Evolutionary conservation across 1,140 invertebrate species (phyloP).

Genomic region (Muscidifurax raptorellus): DNA sequence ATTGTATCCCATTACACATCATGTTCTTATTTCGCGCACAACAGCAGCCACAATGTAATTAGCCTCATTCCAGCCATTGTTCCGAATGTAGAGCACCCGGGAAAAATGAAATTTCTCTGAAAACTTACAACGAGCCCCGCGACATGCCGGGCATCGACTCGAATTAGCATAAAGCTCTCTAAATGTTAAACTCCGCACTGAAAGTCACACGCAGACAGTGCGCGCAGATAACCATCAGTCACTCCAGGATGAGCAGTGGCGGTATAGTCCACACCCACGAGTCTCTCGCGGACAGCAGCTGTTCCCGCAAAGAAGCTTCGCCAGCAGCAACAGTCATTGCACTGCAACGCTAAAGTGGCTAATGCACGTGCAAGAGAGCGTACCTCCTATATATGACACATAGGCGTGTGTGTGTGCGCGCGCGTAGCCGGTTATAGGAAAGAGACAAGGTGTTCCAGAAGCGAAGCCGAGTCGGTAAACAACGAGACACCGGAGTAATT

Average conservation of each 20-base stretch:
- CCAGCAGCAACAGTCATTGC: not conserved
- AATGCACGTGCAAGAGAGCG: not conserved
- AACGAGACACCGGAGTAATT: slow-evolving; percentile 46
- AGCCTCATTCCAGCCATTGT: not conserved
- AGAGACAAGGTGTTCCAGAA: slow-evolving; percentile 41
- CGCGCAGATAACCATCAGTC: not conserved
- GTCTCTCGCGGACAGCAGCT: not conserved
- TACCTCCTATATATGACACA: not conserved
- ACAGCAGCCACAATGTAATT: not conserved
- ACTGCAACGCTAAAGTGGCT: not conserved
- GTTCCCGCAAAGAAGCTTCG: not conserved
- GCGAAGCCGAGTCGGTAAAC: slow-evolving; percentile 27
- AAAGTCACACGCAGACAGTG: not conserved
- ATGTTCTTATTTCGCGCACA: too few species aligned
- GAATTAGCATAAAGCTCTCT: not conserved
- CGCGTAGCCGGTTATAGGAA: slow-evolving; percentile 10
- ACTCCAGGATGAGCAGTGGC: not conserved
- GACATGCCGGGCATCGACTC: not conserved
- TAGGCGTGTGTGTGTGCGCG: not conserved
- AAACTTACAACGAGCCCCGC: not conserved
- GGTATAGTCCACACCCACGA: not conserved
- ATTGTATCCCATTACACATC: not conserved
- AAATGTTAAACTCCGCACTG: not conserved
- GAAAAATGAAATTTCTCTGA: not conserved
- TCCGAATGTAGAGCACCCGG: not conserved